phyloP scores from a whole-genome alignment of 2,888 invertebrate genomes.

The Leptinotarsa juncta region DNA sequence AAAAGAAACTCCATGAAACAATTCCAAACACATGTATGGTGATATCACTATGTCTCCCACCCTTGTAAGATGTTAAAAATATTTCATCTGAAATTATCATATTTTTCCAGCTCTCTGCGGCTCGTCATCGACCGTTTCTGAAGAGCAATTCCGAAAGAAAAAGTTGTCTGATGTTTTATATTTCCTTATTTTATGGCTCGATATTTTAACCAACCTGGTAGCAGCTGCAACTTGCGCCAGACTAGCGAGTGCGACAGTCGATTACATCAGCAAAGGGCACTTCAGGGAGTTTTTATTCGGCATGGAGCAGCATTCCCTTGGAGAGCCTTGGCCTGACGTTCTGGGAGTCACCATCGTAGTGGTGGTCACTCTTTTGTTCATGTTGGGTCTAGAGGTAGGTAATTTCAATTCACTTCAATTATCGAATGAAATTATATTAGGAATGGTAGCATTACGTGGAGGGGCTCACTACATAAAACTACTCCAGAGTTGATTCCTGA shows the following conservation, averaged over 20 bases:
- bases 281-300: constrained; percentile 73
- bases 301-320: constrained; percentile 70
- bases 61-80: neutral
- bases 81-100: neutral
- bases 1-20: no score
- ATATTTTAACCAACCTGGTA: constrained; percentile 70
- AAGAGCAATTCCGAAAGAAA: constrained; percentile 59
- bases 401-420: constrained; percentile 35
- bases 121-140: constrained; percentile 46
- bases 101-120: constrained; percentile 54
- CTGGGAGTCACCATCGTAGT: constrained; percentile 73
- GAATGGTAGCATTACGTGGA: no score
- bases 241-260: constrained; percentile 73
- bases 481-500: no score
- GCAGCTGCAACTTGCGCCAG: constrained; percentile 74
- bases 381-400: constrained; percentile 77
- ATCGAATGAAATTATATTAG: no score
- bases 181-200: constrained; percentile 73
- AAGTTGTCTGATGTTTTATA: constrained; percentile 69
- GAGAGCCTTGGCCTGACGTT: constrained; percentile 75
- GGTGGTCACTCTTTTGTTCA: constrained; percentile 72
- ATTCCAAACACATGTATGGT: no score
- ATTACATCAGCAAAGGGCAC: constrained; percentile 72
- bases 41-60: no score
- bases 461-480: no score